These are phyloP conservation scores for Philereme vetulata DNA, from an alignment of 2,888 invertebrate genomes.

Conservation along the genomic window DNA sequence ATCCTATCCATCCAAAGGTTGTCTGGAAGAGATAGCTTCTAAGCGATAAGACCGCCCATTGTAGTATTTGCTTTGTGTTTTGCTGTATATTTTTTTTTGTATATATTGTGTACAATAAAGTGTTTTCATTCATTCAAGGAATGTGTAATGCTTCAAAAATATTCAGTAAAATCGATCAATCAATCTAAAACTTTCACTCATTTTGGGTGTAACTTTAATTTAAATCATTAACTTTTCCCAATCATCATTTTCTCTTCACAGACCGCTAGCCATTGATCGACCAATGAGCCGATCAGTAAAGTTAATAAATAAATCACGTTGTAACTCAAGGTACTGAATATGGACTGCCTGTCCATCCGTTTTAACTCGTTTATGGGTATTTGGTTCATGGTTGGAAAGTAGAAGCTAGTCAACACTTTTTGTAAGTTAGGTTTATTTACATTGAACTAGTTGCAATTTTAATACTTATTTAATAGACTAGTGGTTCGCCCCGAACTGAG, in stretches of 20 bases:
- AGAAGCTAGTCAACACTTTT: constrained; percentile 22
- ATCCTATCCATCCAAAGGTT: no score
- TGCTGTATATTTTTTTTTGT: no score
- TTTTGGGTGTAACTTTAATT: background rate
- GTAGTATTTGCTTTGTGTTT: no score
- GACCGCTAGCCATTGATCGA: constrained; percentile 26
- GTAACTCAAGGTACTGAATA: constrained; percentile 26
- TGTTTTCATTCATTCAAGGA: no score
- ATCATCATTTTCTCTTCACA: constrained; percentile 13
- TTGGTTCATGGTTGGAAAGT: constrained; percentile 39
- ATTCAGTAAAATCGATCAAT: background rate
- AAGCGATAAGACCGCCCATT: no score
- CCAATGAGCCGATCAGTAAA: constrained; percentile 32
- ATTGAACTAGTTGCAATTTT: background rate
- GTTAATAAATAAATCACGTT: constrained; percentile 26
- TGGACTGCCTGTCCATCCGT: constrained; percentile 32
- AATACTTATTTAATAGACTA: no score
- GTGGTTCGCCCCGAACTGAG: no score
- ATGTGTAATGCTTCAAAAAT: no score
- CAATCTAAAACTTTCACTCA: background rate
- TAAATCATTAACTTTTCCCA: constrained; percentile 10
- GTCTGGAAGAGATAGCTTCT: no score
- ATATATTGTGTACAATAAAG: no score
- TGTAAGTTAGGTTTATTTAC: constrained; percentile 9
- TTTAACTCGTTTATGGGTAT: constrained; percentile 36